Conservation (phyloP, 2,797 vertebrate genomes). For the Tapirus indicus region DNA sequence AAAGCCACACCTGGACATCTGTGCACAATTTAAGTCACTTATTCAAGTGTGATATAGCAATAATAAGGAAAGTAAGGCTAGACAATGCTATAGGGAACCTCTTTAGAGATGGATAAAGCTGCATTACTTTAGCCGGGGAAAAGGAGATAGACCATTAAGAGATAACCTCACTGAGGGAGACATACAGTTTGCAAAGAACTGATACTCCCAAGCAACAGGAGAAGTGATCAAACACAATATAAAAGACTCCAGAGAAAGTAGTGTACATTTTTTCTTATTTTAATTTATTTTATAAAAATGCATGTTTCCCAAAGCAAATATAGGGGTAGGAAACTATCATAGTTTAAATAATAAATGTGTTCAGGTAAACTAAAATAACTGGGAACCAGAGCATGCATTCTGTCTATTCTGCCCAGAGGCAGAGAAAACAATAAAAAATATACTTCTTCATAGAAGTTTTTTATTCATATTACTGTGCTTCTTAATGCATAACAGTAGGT, state of each 20-base stretch:
- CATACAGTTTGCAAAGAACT: background rate
- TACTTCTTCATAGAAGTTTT: background rate
- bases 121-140: background rate
- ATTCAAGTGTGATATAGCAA: background rate
- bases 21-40: slow-evolving; percentile 18
- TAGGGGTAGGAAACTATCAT: background rate
- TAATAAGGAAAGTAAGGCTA: background rate
- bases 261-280: background rate
- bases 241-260: background rate
- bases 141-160: background rate
- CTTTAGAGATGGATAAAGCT: background rate
- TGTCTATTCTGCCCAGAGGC: background rate
- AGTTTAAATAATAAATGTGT: background rate
- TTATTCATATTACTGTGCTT: background rate
- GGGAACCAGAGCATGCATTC: background rate
- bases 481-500: slow-evolving; percentile 15
- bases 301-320: background rate
- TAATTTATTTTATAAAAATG: slow-evolving; percentile 27
- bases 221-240: background rate
- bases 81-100: background rate
- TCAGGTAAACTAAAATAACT: background rate
- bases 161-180: background rate
- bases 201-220: background rate
- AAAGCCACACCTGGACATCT: background rate
- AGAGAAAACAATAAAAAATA: background rate